Conservation (phyloP, 2,888 invertebrate species). For the Tenthredo distinguenda region DNA sequence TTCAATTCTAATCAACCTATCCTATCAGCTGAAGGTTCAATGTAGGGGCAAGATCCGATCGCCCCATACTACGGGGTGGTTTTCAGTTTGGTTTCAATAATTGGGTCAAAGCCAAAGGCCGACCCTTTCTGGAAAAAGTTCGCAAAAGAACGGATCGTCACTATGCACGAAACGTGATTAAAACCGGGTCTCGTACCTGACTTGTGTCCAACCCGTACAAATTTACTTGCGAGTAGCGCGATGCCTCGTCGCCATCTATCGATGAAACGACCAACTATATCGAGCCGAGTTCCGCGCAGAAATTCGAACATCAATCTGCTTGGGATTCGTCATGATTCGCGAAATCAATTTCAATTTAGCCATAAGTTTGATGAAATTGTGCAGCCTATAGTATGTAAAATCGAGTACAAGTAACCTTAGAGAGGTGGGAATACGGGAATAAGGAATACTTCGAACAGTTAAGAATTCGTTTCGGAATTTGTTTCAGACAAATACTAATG, state of each 20-base stretch:
- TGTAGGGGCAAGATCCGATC: too few relatives aligned
- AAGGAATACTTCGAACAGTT: background rate
- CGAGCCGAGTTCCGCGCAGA: background rate
- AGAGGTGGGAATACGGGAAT: background rate
- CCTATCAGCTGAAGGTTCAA: too few relatives aligned
- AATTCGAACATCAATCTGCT: background rate
- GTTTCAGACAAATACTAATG: conserved; percentile 40
- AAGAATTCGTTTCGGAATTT: background rate
- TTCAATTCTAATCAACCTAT: background rate
- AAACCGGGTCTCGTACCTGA: background rate
- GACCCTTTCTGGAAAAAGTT: conserved; percentile 74
- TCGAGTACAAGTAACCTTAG: background rate
- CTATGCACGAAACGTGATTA: conserved; percentile 51
- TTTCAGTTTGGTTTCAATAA: background rate
- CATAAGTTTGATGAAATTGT: background rate
- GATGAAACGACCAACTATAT: background rate
- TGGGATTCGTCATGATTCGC: background rate
- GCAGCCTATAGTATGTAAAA: background rate
- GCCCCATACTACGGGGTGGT: background rate
- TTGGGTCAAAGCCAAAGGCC: conserved; percentile 68
- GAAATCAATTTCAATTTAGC: background rate
- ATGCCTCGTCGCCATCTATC: conserved; percentile 17
- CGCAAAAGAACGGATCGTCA: conserved; percentile 59
- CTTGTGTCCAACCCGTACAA: conserved; percentile 9
- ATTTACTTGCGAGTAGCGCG: conserved; percentile 4